Conservation (phyloP, 2,113 vertebrate species). For the Saccopteryx leptura region DNA sequence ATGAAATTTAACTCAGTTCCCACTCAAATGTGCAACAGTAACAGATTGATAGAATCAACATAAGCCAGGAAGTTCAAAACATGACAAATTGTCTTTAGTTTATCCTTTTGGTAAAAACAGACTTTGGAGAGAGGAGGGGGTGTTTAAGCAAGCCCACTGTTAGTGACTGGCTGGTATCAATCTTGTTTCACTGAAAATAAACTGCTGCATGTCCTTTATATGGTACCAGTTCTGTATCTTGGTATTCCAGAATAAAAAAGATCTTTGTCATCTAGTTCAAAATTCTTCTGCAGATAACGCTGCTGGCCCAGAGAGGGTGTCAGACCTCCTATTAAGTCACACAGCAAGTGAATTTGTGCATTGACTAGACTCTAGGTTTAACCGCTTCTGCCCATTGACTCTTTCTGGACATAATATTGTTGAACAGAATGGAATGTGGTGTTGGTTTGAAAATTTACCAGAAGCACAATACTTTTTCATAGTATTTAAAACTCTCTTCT, state of each 20-base stretch:
- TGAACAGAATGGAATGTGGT: not conserved
- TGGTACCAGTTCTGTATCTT: not conserved
- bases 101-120: slow-evolving; percentile 76
- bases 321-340: not conserved
- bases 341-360: not conserved
- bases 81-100: slow-evolving; percentile 80
- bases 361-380: not conserved
- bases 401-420: not conserved
- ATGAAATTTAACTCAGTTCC: slow-evolving; percentile 23
- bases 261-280: not conserved
- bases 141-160: not conserved
- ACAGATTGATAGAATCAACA: slow-evolving; percentile 81
- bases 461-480: not conserved
- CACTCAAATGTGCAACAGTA: slow-evolving; percentile 70
- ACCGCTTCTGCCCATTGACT: not conserved
- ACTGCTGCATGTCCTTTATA: not conserved
- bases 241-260: not conserved
- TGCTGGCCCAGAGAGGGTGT: not conserved
- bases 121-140: slow-evolving; percentile 71
- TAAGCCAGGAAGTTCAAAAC: slow-evolving; percentile 86
- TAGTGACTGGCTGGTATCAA: slow-evolving; percentile 45
- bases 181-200: slow-evolving; percentile 61
- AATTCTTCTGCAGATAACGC: slow-evolving; percentile 12
- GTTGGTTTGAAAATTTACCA: not conserved
- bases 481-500: not conserved